Conservation (phyloP, 1,140 invertebrate species). For the Pseudomyrmex flavicornis region DNA sequence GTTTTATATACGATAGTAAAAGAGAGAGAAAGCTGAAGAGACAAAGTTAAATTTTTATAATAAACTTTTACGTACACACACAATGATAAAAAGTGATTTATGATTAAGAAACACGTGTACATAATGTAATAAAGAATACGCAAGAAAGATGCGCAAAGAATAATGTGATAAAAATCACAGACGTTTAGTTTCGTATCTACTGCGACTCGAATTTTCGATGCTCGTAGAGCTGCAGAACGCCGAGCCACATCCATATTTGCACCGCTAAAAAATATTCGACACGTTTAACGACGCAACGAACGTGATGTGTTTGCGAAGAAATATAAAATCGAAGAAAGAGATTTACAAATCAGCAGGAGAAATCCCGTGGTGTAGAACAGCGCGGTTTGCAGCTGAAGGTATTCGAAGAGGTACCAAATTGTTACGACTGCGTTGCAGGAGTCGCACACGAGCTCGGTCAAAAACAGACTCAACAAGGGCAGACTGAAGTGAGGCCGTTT, state of each 20-base stretch:
- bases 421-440: constrained; percentile 67
- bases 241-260: constrained; percentile 77
- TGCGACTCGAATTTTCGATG: constrained; percentile 69
- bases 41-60: neutral
- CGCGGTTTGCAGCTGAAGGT: constrained; percentile 65
- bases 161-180: neutral
- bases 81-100: neutral
- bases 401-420: constrained; percentile 70
- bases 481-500: constrained; percentile 75
- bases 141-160: neutral
- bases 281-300: neutral
- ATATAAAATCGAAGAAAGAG: neutral
- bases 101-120: constrained; percentile 1
- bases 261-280: constrained; percentile 57
- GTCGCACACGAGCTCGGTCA: constrained; percentile 72
- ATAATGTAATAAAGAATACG: constrained; percentile 1
- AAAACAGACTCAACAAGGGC: constrained; percentile 71
- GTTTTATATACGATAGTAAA: too few species aligned
- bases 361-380: constrained; percentile 62
- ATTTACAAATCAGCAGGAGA: constrained; percentile 30
- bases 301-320: neutral
- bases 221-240: constrained; percentile 74
- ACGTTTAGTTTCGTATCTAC: neutral
- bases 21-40: too few species aligned
- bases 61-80: neutral